Percentiles rank a stretch among this genome's conserved stretches.
Conservation (phyloP, 2,888 invertebrate genomes). For the Carabus problematicus region DNA sequence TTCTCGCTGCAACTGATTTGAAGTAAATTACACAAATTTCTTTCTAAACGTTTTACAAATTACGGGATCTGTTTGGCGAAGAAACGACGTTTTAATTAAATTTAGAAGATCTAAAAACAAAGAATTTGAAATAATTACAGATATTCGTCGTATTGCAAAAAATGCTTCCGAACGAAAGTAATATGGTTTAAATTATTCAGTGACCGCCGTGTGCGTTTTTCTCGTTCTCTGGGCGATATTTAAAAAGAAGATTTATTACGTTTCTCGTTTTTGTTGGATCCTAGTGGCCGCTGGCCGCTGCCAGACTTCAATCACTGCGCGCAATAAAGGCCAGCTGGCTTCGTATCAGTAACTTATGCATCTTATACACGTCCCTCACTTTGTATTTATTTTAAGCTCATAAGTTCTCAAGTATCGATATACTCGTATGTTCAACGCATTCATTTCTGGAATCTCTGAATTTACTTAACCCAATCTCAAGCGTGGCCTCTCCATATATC, state of each 20-base stretch:
- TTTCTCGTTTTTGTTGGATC: constrained; percentile 29
- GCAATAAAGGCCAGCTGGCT: constrained; percentile 39
- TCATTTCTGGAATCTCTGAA: background rate
- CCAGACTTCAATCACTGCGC: constrained; percentile 37
- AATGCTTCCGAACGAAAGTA: constrained; percentile 22
- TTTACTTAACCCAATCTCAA: background rate
- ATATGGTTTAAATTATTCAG: constrained; percentile 41
- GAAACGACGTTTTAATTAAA: too few species aligned
- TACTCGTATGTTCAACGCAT: constrained; percentile 9
- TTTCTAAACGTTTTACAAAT: too few species aligned
- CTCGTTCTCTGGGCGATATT: constrained; percentile 30
- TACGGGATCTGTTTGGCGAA: too few species aligned
- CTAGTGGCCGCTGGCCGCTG: constrained; percentile 24
- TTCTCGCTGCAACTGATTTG: too few species aligned
- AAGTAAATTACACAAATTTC: too few species aligned
- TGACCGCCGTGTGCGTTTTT: constrained; percentile 24
- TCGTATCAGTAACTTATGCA: constrained; percentile 35
- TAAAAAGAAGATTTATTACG: constrained; percentile 39
- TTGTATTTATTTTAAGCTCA: constrained; percentile 40
- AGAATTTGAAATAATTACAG: background rate
- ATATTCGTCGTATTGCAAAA: constrained; percentile 7
- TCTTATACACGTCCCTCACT: constrained; percentile 18
- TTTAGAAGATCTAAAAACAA: too few species aligned
- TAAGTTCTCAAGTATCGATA: constrained; percentile 17
- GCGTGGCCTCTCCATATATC: background rate